These are phyloP conservation scores for Aquatica leii DNA, from an alignment of 2,888 invertebrate genomes.

Conservation along the genomic window DNA sequence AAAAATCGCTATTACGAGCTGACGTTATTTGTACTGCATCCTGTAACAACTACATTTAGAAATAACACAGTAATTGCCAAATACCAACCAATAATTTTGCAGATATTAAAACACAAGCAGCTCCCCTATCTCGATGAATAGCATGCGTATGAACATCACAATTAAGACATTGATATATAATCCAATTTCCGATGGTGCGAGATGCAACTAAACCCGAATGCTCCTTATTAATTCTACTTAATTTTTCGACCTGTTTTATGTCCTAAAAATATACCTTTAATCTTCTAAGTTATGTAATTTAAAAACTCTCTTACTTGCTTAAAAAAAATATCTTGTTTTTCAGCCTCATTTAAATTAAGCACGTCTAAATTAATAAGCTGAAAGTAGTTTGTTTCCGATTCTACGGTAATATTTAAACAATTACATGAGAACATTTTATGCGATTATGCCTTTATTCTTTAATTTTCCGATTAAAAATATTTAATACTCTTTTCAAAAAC, in stretches of 20 bases:
- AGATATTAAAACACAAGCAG: slow-evolving; percentile 64
- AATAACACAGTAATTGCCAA: not conserved
- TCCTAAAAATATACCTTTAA: slow-evolving; percentile 57
- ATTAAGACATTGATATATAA: slow-evolving; percentile 69
- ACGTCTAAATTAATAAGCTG: slow-evolving; percentile 66
- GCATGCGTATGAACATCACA: slow-evolving; percentile 73
- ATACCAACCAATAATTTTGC: slow-evolving; percentile 66
- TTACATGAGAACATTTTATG: slow-evolving; percentile 73
- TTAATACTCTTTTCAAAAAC: slow-evolving; percentile 23
- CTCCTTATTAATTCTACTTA: slow-evolving; percentile 64
- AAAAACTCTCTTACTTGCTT: slow-evolving; percentile 64
- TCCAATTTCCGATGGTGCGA: slow-evolving; percentile 68
- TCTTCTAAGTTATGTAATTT: slow-evolving; percentile 21
- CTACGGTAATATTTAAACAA: slow-evolving; percentile 77
- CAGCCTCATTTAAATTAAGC: slow-evolving; percentile 66
- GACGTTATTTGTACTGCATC: slow-evolving; percentile 62
- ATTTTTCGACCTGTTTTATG: slow-evolving; percentile 63
- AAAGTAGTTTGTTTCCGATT: slow-evolving; percentile 67
- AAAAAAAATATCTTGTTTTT: slow-evolving; percentile 73
- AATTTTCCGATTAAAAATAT: slow-evolving; percentile 19
- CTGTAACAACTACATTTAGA: slow-evolving; percentile 41
- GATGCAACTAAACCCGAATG: slow-evolving; percentile 68
- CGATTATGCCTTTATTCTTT: slow-evolving; percentile 16
- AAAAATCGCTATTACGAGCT: slow-evolving; percentile 70
- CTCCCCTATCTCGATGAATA: slow-evolving; percentile 65